phyloP scores from a whole-genome alignment of 2,113 vertebrate genomes.

The Mobula hypostoma region DNA sequence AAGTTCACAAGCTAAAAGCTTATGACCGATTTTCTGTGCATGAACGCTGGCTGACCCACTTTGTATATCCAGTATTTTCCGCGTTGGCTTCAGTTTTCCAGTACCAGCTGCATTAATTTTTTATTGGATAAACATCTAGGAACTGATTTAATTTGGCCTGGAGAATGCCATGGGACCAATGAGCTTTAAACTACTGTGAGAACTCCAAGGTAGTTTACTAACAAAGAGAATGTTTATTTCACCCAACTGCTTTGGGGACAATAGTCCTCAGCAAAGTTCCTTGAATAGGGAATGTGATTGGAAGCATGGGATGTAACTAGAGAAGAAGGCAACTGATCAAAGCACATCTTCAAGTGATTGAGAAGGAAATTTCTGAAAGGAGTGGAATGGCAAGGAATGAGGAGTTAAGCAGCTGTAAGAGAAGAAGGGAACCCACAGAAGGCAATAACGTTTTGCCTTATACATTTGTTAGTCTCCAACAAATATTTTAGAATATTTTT shows the following conservation, averaged over 20 bases:
- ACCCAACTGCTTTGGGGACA: not conserved
- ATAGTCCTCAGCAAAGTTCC: not conserved
- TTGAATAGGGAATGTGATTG: too few relatives aligned
- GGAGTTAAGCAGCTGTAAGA: not conserved
- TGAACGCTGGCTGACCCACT: too few relatives aligned
- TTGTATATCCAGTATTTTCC: too few relatives aligned
- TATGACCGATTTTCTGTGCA: too few relatives aligned
- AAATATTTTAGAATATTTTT: not conserved
- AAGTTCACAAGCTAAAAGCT: too few relatives aligned
- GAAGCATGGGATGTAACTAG: not conserved
- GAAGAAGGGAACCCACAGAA: not conserved
- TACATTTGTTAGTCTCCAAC: too few relatives aligned
- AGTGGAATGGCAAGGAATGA: not conserved
- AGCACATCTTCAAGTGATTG: not conserved
- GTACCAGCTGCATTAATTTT: too few relatives aligned
- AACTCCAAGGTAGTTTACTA: not conserved
- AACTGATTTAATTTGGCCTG: too few relatives aligned
- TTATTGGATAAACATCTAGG: too few relatives aligned
- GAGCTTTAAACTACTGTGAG: too few relatives aligned
- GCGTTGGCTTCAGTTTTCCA: too few relatives aligned
- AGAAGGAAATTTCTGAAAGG: not conserved
- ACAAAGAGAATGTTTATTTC: not conserved
- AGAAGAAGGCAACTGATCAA: not conserved
- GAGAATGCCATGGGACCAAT: too few relatives aligned
- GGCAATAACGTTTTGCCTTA: not conserved